These are phyloP conservation scores for Hapalemur alaotrensis DNA, from an alignment of 2,797 vertebrate species.

Conservation along the genomic window DNA sequence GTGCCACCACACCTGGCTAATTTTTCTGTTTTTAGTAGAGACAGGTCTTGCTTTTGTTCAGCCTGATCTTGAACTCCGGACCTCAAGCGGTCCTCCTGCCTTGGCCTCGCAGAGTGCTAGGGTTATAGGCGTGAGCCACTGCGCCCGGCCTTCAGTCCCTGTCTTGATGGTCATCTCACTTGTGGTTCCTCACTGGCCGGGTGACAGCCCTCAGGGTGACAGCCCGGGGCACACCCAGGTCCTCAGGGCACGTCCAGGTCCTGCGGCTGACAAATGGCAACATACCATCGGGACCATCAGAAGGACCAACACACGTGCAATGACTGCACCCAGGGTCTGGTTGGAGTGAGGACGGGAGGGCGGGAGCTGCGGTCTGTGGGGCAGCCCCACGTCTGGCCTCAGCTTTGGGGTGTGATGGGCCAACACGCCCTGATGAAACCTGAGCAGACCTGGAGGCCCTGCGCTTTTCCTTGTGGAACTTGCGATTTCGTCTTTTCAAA, in stretches of 20 bases:
- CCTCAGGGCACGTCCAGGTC: background rate
- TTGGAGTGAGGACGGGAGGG: background rate
- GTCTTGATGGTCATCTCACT: too few species aligned
- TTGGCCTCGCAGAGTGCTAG: too few species aligned
- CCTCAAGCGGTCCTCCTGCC: too few species aligned
- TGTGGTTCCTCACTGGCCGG: background rate
- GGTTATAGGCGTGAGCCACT: too few species aligned
- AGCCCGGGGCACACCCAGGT: background rate
- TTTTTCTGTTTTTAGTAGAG: too few species aligned
- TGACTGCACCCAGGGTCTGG: background rate
- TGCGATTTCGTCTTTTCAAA: background rate
- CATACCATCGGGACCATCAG: background rate
- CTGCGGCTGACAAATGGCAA: background rate
- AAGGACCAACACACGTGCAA: background rate
- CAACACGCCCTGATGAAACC: background rate
- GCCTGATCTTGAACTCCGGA: too few species aligned
- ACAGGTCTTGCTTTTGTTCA: too few species aligned
- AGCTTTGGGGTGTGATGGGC: background rate
- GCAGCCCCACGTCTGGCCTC: background rate
- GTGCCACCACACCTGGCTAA: too few species aligned
- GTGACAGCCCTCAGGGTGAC: background rate
- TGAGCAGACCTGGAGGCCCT: rapidly evolving
- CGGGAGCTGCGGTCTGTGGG: background rate
- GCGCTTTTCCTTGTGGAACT: background rate
- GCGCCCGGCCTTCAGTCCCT: too few species aligned